These are phyloP conservation scores for Aythya baeri DNA, from an alignment of 2,113 vertebrate species.

Conservation along the genomic window DNA sequence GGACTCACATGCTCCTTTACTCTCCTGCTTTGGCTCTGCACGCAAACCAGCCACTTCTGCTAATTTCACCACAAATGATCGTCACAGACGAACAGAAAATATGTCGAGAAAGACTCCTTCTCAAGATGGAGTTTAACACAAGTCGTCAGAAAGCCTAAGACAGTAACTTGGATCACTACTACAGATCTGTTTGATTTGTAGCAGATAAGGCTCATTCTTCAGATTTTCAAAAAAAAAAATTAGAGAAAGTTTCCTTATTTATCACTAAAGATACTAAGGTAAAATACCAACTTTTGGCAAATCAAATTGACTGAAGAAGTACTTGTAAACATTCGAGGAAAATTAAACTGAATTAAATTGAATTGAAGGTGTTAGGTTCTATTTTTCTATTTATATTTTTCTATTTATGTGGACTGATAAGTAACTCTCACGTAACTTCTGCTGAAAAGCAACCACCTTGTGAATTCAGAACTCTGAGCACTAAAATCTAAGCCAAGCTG, in stretches of 20 bases:
- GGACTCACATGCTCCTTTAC: background rate
- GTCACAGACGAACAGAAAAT: too few relatives aligned
- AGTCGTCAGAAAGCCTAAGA: background rate
- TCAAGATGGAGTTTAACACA: background rate
- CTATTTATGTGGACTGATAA: background rate
- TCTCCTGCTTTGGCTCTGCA: background rate
- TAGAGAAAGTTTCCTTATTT: background rate
- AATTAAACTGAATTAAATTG: background rate
- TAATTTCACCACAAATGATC: background rate
- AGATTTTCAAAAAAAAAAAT: background rate
- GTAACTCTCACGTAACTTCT: background rate
- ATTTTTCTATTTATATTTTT: too few relatives aligned
- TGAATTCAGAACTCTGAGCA: background rate
- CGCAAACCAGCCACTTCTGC: background rate
- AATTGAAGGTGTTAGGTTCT: fast-evolving
- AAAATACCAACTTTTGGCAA: background rate
- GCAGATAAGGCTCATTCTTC: background rate
- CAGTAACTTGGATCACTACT: background rate
- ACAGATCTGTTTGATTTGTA: fast-evolving
- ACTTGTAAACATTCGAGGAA: background rate
- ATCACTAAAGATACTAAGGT: too few relatives aligned
- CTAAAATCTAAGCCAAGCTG: background rate
- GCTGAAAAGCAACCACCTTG: background rate
- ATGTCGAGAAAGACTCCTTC: background rate
- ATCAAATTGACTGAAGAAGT: fast-evolving